phyloP scores from a whole-genome alignment of 2,888 invertebrate species.

The Tridacna crocea region DNA sequence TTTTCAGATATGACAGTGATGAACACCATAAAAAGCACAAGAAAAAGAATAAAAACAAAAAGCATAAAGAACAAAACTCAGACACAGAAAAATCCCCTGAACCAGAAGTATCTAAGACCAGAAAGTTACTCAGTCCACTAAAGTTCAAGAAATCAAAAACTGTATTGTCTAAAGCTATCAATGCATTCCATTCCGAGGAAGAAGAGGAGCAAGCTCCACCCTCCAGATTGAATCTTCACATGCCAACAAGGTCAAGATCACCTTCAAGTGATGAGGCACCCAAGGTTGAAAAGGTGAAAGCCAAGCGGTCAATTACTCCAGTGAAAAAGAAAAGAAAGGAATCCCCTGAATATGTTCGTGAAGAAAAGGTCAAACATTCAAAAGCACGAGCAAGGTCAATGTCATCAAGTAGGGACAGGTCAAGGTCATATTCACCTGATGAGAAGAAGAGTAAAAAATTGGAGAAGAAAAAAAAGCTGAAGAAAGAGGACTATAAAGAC shows the following conservation, averaged over 20 bases:
- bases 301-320: conserved; percentile 51
- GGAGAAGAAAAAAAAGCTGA: conserved; percentile 55
- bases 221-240: conserved; percentile 37
- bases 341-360: conserved; percentile 55
- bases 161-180: conserved; percentile 51
- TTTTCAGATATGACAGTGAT: conserved; percentile 61
- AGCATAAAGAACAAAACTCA: conserved; percentile 53
- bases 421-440: conserved; percentile 62
- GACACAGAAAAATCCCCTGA: conserved; percentile 52
- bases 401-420: conserved; percentile 57
- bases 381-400: conserved; percentile 62
- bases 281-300: conserved; percentile 30
- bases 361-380: conserved; percentile 54
- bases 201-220: conserved; percentile 51
- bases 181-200: conserved; percentile 59
- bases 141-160: conserved; percentile 62
- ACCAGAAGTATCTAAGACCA: conserved; percentile 41
- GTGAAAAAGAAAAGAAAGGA: conserved; percentile 51
- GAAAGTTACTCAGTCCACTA: conserved; percentile 59
- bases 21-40: conserved; percentile 72
- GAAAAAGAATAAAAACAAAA: conserved; percentile 63
- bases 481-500: conserved; percentile 58
- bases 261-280: conserved; percentile 49
- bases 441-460: conserved; percentile 61
- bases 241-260: conserved; percentile 61